Evolutionary conservation across 2,888 invertebrate species (phyloP), one percentile per base, ranked within the genome.

Genomic region (Drosophila antonietae): DNA sequence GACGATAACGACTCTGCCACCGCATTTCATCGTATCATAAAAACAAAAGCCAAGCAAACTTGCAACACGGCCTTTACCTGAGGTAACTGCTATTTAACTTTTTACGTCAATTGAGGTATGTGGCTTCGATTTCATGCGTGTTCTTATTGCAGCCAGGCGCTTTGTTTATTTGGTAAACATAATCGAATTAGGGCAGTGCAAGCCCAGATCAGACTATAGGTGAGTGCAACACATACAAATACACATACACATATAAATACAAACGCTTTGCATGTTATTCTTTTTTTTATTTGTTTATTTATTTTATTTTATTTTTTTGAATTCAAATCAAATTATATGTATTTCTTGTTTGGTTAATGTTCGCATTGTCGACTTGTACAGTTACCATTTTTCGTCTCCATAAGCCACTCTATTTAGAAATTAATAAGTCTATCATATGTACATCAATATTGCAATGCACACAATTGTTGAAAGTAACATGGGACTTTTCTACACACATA

Each of bases 1-100:
- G 80, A 18, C 43, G 18, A 18, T 18, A 6, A 12, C 44, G 83
- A 35, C 86, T 73, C 73, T 76, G 76, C 80, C 75, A 78, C 68
- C 68, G 78, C 80, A 78, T 78, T 82, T 68, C 49, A 53, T 57
- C 62, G 60, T 18, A 71, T 37, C 43, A 51, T 64, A 57, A 68
- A 75, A 73, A 72, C 60, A 74, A 80, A 55, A 68, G 10, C 37
- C n/a, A 10, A 67, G 68, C 49, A 55, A 65, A 23, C 43, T 51
- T 47, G 70, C 63, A 53, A 31, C 53, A 10, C 9, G 3, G 28
- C 10, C 5, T n/a, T 66, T 20, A 60, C 43, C 51, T 64, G 53
- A 51, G 65, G 68, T 59, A 69, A 68, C 46, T 72, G 47, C 66
- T 61, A 41, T 58, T 53, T 55, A 58, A 58, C 28, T 53, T 20